Evolutionary conservation across 2,113 vertebrate species (phyloP).

Genomic region (Pollimyrus isidori): DNA sequence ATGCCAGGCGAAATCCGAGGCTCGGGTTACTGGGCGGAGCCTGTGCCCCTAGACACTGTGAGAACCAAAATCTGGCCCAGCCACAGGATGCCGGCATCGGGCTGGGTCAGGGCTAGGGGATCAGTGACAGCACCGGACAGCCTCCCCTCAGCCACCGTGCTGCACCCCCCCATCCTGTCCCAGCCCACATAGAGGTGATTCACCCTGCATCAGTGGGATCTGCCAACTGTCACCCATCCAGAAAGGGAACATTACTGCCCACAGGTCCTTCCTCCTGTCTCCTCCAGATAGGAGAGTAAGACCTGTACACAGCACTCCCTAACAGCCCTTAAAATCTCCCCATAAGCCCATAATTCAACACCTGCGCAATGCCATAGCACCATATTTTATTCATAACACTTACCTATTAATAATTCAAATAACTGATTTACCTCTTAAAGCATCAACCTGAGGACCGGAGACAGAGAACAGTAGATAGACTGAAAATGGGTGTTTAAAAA

Average conservation of each 20-base stretch:
- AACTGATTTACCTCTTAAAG: not conserved
- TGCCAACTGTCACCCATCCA: not conserved
- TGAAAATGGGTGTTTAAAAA: not conserved
- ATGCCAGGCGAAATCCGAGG: constrained; percentile 33
- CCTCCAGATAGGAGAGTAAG: not conserved
- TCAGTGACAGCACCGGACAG: not conserved
- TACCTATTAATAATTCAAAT: not conserved
- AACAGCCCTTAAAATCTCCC: not conserved
- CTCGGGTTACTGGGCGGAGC: constrained; percentile 51
- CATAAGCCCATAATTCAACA: not conserved
- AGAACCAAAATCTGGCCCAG: constrained; percentile 61
- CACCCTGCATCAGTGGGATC: not conserved
- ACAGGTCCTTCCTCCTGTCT: not conserved
- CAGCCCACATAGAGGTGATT: not conserved
- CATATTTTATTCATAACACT: constrained; percentile 10
- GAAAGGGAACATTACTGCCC: not conserved
- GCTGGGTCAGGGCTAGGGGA: not conserved
- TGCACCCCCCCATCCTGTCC: not conserved
- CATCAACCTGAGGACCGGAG: not conserved
- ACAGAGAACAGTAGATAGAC: not conserved
- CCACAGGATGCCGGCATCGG: constrained; percentile 35
- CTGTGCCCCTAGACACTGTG: constrained; percentile 55
- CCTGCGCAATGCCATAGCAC: not conserved
- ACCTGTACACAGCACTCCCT: not conserved
- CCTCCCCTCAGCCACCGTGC: not conserved